Conservation (phyloP, 2,113 vertebrate genomes). For the Engystomops pustulosus region DNA sequence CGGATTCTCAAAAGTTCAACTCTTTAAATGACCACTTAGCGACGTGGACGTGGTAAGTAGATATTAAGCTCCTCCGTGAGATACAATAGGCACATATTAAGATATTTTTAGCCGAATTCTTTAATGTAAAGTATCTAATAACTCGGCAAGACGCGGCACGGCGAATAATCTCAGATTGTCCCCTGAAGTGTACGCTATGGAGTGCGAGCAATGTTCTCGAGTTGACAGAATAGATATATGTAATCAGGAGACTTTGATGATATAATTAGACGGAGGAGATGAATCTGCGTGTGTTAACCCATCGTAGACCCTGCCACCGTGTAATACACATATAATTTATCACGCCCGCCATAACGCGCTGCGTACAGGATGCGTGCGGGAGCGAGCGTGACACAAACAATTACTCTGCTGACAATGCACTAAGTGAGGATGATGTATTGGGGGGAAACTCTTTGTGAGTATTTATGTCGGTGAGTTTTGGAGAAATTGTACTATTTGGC, state of each 20-base stretch:
- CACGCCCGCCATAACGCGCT: neutral
- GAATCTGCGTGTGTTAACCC: conserved; percentile 49
- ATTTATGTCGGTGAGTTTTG: neutral
- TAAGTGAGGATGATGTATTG: neutral
- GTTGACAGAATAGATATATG: conserved; percentile 64
- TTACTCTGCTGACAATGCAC: conserved; percentile 4
- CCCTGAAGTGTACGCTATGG: conserved; percentile 56
- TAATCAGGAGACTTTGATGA: conserved; percentile 68
- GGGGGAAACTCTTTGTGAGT: neutral
- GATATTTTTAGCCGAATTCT: conserved; percentile 11
- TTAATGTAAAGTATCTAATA: conserved; percentile 15
- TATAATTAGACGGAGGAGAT: conserved; percentile 64
- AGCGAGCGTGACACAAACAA: conserved; percentile 12
- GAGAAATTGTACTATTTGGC: neutral
- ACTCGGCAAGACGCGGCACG: neutral
- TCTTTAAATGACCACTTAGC: neutral
- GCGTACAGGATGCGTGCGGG: neutral
- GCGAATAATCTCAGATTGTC: conserved; percentile 47
- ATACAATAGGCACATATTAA: conserved; percentile 8
- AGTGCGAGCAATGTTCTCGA: conserved; percentile 60
- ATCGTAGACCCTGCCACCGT: neutral
- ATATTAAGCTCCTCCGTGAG: neutral
- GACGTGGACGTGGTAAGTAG: neutral
- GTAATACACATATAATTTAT: neutral
- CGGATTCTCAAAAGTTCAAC: neutral